Evolutionary conservation across 2,797 vertebrate species (phyloP).

Genomic region (Tokudaia tokunoshimensis): DNA sequence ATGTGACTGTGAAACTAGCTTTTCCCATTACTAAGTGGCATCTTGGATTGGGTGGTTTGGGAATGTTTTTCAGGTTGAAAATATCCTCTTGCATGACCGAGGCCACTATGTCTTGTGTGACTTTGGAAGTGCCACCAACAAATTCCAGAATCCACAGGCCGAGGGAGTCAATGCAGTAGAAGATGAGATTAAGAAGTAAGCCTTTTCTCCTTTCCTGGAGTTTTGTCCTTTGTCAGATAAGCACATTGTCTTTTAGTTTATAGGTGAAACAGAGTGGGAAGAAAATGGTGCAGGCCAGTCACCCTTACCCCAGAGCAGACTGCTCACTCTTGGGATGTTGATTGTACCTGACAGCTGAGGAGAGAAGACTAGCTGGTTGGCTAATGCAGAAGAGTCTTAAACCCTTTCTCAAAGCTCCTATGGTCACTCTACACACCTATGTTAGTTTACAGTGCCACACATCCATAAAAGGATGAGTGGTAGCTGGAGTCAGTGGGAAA

Average conservation of each 20-base stretch:
- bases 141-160: slow-evolving; percentile 95
- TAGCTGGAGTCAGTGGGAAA: neutral
- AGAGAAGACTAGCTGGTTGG: neutral
- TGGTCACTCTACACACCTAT: neutral
- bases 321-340: neutral
- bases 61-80: slow-evolving; percentile 93
- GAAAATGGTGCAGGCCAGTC: neutral
- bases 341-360: slow-evolving; percentile 14
- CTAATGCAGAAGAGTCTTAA: neutral
- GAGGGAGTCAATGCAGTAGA: slow-evolving; percentile 96
- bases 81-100: slow-evolving; percentile 97
- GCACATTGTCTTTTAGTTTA: neutral
- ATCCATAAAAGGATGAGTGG: slow-evolving; percentile 14
- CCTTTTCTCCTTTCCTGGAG: slow-evolving; percentile 36
- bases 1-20: slow-evolving; percentile 31
- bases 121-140: slow-evolving; percentile 98
- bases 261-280: neutral
- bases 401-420: neutral
- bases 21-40: slow-evolving; percentile 61
- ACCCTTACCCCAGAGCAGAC: neutral
- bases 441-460: slow-evolving; percentile 20
- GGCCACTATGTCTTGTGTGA: slow-evolving; percentile 99
- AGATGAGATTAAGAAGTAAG: slow-evolving; percentile 99
- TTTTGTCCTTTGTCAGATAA: slow-evolving; percentile 4
- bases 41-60: slow-evolving; percentile 54